Base-by-base conservation (phyloP, 64 coral and sea anemone genomes). In the Stichodactyla helianthus region DNA sequence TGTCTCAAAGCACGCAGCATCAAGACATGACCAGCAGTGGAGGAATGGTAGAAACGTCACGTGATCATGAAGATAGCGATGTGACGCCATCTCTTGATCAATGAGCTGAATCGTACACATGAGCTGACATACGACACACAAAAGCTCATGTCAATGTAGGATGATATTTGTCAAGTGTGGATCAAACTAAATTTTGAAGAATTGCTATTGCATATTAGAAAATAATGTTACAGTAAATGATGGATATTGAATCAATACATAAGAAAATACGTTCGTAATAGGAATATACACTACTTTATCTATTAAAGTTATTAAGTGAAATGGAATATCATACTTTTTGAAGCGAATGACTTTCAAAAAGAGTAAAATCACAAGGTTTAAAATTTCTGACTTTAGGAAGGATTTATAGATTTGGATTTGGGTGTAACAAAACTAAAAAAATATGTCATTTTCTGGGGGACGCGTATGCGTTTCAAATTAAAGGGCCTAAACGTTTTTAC, bases 41-140 rank as follows among this genome's bases (percentile, higher is more conserved):
- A 74, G 68, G 68, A 74, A 74, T 74, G 68, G 25, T 74, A 74
- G 68, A 74, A 65, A 65, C 19, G 62, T 65, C 22, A 20, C 62
- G 22, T 65, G 62, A 65, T 65, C 4, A 18, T 74, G 25, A 74
- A 11, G 68, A 5, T 9, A 74, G 68, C 27, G n/a, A 31, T 23
- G 10, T 74, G 1, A 28, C 25, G 23, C 68, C 25, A 11, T 27
- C 68, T 74, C 68, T 74, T 74, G 25, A 74, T 74, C 68, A 74
- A 26, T 74, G 27, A 9, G 8, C 26, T 74, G 68, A 4, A 26
- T 10, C 23, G n/a, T 27, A 27, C 8, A 3, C 22, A 14, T 74
- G 68, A 31, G 17, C 27, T 23, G 22, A 31, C 7, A 4, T 31
- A 27, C 68, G 23, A 27, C 25, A 9, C 10, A 74, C 68, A 25